Evolutionary conservation across 2,113 vertebrate species (phyloP), one percentile per base, ranked within the genome.

Genomic region (Rhea americana): DNA sequence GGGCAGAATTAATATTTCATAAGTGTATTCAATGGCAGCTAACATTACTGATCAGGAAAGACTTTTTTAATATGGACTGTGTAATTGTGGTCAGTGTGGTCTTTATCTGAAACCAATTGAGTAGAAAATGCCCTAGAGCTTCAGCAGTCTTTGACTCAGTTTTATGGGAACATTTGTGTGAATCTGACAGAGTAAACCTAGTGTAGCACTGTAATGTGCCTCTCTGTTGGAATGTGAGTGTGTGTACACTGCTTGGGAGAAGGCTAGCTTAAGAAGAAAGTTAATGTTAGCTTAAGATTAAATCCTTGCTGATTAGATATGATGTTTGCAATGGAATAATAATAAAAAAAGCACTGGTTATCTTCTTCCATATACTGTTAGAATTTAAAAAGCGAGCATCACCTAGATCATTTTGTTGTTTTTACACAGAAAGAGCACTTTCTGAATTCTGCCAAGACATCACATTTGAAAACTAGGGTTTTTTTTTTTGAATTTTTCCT

Each of bases 1-100:
- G 47, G 16, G 8, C 5, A 68, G 24, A 78, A 71, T 87, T 91
- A 93, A 81, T 95, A 83, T 95, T 93, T 94, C 50, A 92, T 62
- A 15, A 51, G 9, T 88, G 25, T 59, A 82, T 86, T 84, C 41
- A 78, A 48, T 47, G 75, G 17, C 53, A 78, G 28, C 28, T 78
- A 78, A 61, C 15, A 11, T 48, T 59, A 68, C 56, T 78, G 35
- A 68, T 68, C 53, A 55, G 30, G 6, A 71, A 71, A 41, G 24
- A 37, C 3, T 58, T 43, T 78, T 94, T 71, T 88, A 0, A 22
- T 41, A 28, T 11, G 7, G 58, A 28, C 30, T 53, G 4, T 63
- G 14, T 72, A 22, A 20, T 12, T 83, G 25, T 43, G 51, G 11
- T 71, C n/a, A 51, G 32, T 13, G 43, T 74, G n/a, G 16, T 76